phyloP scores from a whole-genome alignment of 2,888 invertebrate species.

The Galerucella calmariensis region DNA sequence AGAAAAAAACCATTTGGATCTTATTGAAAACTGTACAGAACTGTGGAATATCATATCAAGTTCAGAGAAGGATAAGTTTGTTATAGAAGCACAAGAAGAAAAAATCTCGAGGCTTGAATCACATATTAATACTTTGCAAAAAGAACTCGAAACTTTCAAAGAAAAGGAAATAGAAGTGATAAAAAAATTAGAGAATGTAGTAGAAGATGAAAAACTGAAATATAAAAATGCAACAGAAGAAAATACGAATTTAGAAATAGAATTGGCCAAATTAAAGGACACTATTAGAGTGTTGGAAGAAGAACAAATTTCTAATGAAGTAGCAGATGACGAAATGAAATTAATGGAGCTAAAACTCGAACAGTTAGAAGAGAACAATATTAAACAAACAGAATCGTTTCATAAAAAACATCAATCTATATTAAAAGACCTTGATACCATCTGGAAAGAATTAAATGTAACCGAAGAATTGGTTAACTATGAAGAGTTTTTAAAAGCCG shows the following conservation, averaged over 20 bases:
- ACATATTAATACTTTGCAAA: constrained; percentile 49
- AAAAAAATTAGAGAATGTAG: constrained; percentile 32
- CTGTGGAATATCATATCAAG: constrained; percentile 45
- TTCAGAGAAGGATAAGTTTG: constrained; percentile 48
- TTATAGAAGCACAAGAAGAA: constrained; percentile 42
- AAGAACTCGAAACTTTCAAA: constrained; percentile 44
- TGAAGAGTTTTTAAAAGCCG: constrained; percentile 15
- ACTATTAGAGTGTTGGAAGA: constrained; percentile 46
- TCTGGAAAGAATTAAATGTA: constrained; percentile 35
- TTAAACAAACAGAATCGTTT: constrained; percentile 42
- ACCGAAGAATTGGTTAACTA: constrained; percentile 9
- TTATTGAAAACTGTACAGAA: constrained; percentile 56
- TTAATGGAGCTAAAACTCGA: constrained; percentile 47
- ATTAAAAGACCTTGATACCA: constrained; percentile 33
- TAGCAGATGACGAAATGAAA: constrained; percentile 46
- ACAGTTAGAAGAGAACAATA: constrained; percentile 47
- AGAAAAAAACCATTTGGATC: constrained; percentile 58
- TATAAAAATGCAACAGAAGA: constrained; percentile 45
- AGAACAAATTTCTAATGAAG: constrained; percentile 42
- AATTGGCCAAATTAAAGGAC: constrained; percentile 45
- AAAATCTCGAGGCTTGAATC: constrained; percentile 49
- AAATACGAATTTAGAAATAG: constrained; percentile 36
- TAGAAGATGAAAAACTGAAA: constrained; percentile 41
- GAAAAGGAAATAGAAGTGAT: constrained; percentile 36
- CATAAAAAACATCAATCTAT: constrained; percentile 42